Percentiles rank a stretch among this genome's conserved stretches.
Evolutionary conservation across 2,797 vertebrate species (phyloP).

Genomic region (Clarias fuscus): DNA sequence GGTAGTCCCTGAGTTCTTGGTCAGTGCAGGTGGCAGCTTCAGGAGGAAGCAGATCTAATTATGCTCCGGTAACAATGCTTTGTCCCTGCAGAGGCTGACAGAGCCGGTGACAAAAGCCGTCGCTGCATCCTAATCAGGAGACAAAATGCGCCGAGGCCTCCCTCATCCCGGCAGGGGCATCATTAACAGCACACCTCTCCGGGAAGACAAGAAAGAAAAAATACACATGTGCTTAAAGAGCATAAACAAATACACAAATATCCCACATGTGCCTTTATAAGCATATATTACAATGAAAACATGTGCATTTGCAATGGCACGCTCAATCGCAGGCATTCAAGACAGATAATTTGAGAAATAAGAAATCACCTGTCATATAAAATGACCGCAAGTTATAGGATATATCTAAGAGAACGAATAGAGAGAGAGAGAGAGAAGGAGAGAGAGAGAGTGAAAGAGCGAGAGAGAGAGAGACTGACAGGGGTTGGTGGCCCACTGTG

Average conservation of each 20-base stretch:
- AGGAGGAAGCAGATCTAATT: slow-evolving; percentile 89
- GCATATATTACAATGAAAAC: slow-evolving; percentile 32
- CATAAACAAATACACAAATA: slow-evolving; percentile 17
- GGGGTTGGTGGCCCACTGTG: slow-evolving; percentile 57
- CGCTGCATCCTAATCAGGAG: slow-evolving; percentile 94
- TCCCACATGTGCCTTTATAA: slow-evolving; percentile 12
- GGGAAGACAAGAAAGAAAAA: slow-evolving; percentile 65
- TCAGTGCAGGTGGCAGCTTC: slow-evolving; percentile 78
- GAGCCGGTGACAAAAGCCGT: slow-evolving; percentile 93
- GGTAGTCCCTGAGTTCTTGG: slow-evolving; percentile 70
- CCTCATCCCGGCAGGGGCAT: slow-evolving; percentile 83
- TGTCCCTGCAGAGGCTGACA: slow-evolving; percentile 87
- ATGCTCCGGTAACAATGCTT: slow-evolving; percentile 91
- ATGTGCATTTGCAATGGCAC: slow-evolving; percentile 12
- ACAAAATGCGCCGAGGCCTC: slow-evolving; percentile 87
- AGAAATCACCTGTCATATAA: slow-evolving; percentile 43
- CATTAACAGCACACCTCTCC: slow-evolving; percentile 83
- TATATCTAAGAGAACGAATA: background rate
- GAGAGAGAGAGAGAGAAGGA: background rate
- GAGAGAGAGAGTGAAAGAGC: slow-evolving; percentile 80
- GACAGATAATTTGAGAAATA: background rate
- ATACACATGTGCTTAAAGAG: slow-evolving; percentile 40
- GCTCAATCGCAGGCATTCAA: slow-evolving; percentile 14
- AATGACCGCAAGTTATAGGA: slow-evolving; percentile 55
- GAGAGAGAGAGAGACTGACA: slow-evolving; percentile 75